These are phyloP conservation scores for Enteromius radiatus DNA, from an alignment of 2,797 vertebrate species.

Conservation along the genomic window DNA sequence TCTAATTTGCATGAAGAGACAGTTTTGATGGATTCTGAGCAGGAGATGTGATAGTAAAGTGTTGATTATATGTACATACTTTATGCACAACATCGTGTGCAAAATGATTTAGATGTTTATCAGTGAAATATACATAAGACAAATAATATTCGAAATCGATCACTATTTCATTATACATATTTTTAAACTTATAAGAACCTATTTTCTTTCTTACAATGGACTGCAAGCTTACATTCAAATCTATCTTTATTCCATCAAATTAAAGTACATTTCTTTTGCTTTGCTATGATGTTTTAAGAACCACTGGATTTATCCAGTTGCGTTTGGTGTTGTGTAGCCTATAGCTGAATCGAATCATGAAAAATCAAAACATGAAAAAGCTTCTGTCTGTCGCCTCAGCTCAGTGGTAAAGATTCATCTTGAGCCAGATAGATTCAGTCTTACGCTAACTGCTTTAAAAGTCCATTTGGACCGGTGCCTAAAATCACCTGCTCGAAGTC, in stretches of 20 bases:
- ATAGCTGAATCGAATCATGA: background rate
- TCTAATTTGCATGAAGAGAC: constrained; percentile 55
- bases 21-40: constrained; percentile 57
- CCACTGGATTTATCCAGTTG: background rate
- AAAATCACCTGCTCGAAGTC: constrained; percentile 98
- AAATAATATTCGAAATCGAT: background rate
- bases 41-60: constrained; percentile 51
- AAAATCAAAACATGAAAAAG: background rate
- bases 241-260: background rate
- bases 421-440: constrained; percentile 91
- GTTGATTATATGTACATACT: constrained; percentile 40
- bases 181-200: background rate
- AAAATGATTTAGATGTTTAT: constrained; percentile 5
- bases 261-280: background rate
- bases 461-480: constrained; percentile 99
- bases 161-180: background rate
- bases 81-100: background rate
- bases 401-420: constrained; percentile 40
- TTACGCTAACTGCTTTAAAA: constrained; percentile 97
- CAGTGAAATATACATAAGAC: background rate
- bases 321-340: background rate
- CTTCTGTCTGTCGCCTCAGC: background rate
- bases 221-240: background rate
- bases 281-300: background rate
- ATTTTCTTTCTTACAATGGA: background rate